Base-by-base conservation (phyloP, 2,888 invertebrate species). In the Drosophila histrio region DNA sequence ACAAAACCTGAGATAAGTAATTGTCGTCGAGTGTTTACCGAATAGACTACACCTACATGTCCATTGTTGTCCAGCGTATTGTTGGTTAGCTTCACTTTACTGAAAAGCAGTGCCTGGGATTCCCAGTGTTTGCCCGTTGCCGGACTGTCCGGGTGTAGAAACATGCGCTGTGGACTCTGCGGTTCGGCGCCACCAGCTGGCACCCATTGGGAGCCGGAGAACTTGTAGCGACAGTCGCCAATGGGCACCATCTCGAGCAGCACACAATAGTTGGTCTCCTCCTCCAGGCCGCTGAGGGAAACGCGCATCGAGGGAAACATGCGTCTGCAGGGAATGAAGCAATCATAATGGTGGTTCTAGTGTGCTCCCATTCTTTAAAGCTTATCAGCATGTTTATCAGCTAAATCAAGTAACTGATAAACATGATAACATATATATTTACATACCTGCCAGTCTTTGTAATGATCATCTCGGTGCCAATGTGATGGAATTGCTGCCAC, bases 291-390 rank as follows among this genome's bases (percentile, higher is more conserved):
- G 22, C 93, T 93, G 0, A 98, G 91, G 0, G 94, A 93, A 19
- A 97, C 93, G 79, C 96, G 95, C 69, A 97, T 93, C 0, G 96
- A 95, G 0, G 98, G 98, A 91, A 98, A 98, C 97, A 98, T 97
- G 34, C 98, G 95, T 87, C 98, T 98, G 32, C 8, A 60, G 38
- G 34, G 17, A 44, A 93, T 41, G 58, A 65, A 30, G 54, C 19
- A 72, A 65, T 39, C 21, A 41, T 24, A 60, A 72, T 59, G 65
- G 38, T 28, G 41, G 22, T 66, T 57, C 15, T 21, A 22, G 38
- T 36, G 46, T 63, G 68, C 59, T 60, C 60, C 57, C 63, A 43
- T 44, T 61, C 39, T 19, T 22, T 22, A 0, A 4, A 3, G 52
- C 86, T 83, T 79, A 86, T 86, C 73, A 44, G 17, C 11, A 8